phyloP scores from a whole-genome alignment of 2,797 vertebrate species.

The Sebastes diaconus region DNA sequence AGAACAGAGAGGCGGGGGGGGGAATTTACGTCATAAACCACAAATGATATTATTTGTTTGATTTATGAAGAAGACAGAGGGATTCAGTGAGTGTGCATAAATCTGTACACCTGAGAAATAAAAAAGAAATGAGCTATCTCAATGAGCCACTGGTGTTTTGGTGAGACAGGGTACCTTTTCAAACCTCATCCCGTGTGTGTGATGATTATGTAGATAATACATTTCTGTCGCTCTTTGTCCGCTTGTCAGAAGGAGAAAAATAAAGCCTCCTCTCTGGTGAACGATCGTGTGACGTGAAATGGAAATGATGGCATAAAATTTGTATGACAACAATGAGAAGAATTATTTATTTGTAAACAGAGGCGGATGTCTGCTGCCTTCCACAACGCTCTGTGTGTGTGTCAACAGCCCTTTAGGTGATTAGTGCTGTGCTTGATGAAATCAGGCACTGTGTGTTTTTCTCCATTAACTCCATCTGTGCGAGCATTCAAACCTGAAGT shows the following conservation, averaged over 20 bases:
- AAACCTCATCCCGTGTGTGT: constrained; percentile 20
- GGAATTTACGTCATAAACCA: constrained; percentile 47
- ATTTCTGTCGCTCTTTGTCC: constrained; percentile 45
- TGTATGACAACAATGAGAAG: constrained; percentile 47
- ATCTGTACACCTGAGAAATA: constrained; percentile 4
- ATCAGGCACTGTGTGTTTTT: constrained; percentile 50
- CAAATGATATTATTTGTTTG: constrained; percentile 49
- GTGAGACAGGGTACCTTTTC: constrained; percentile 32
- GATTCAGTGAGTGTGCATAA: constrained; percentile 8
- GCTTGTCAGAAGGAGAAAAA: constrained; percentile 26
- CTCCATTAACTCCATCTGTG: constrained; percentile 57
- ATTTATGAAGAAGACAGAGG: constrained; percentile 1
- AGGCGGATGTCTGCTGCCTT: constrained; percentile 4
- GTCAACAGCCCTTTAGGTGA: constrained; percentile 45
- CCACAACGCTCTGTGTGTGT: not conserved
- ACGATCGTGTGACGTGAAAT: constrained; percentile 56
- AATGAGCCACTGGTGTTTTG: constrained; percentile 26
- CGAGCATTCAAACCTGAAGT: constrained; percentile 33
- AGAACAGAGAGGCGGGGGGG: constrained; percentile 24
- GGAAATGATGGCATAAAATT: constrained; percentile 61
- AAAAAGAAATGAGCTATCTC: not conserved
- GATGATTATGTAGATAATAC: constrained; percentile 46
- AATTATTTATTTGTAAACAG: constrained; percentile 70
- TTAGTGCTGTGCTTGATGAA: constrained; percentile 44
- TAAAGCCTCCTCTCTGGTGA: constrained; percentile 28